These are phyloP conservation scores for Typhlichthys eigenmanni DNA, from an alignment of 2,797 vertebrate genomes.

Conservation along the genomic window DNA sequence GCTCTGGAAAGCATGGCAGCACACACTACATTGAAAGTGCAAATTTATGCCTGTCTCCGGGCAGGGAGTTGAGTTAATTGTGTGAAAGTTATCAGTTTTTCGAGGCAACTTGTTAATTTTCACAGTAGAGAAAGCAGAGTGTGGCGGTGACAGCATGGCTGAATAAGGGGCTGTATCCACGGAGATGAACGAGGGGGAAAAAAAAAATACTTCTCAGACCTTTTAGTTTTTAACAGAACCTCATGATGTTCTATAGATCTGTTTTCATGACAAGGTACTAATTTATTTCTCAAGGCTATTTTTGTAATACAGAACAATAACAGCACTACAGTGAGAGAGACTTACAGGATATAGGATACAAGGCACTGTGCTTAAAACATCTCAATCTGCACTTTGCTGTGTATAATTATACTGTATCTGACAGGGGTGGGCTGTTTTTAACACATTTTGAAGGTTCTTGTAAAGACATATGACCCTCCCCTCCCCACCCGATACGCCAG, in stretches of 20 bases:
- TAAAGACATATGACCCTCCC: no score
- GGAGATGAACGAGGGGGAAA: constrained; percentile 3
- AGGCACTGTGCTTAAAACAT: not conserved
- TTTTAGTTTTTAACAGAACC: no score
- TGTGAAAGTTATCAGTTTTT: constrained; percentile 79
- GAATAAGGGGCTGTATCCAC: constrained; percentile 37
- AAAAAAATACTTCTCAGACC: not conserved
- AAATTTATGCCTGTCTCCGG: constrained; percentile 74
- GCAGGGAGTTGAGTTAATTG: constrained; percentile 68
- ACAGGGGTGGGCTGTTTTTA: no score
- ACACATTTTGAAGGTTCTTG: no score
- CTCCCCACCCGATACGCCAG: no score
- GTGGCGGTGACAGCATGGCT: constrained; percentile 34
- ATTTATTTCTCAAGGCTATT: no score
- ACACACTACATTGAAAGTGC: constrained; percentile 51
- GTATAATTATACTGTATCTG: no score
- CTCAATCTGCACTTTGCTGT: no score
- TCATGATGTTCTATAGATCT: not conserved
- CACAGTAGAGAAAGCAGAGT: constrained; percentile 54
- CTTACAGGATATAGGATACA: not conserved
- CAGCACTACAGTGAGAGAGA: no score
- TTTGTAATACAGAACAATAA: no score
- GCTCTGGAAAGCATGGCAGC: constrained; percentile 61
- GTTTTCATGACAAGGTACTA: no score
- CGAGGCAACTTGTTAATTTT: constrained; percentile 73